Conservation (phyloP, 2,113 vertebrate species). For the Solea solea region DNA sequence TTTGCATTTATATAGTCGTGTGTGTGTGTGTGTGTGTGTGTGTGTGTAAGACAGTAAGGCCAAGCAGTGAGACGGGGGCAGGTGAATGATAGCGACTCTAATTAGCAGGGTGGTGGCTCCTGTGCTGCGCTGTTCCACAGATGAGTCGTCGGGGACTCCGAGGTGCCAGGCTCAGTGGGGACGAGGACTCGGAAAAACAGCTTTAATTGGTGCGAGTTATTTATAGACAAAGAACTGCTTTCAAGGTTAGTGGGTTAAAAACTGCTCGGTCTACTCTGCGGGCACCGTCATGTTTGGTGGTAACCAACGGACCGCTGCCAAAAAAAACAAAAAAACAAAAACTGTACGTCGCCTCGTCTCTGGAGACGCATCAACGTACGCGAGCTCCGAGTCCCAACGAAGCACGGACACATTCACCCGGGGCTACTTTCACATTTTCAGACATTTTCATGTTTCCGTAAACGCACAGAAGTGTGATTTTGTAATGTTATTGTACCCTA, state of each 20-base stretch:
- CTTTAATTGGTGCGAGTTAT: slow-evolving; percentile 82
- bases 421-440: no score
- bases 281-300: slow-evolving; percentile 68
- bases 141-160: slow-evolving; percentile 70
- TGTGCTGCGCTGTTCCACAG: slow-evolving; percentile 65
- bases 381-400: background rate
- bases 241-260: slow-evolving; percentile 79
- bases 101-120: slow-evolving; percentile 78
- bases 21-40: slow-evolving; percentile 1
- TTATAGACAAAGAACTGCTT: slow-evolving; percentile 78
- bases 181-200: slow-evolving; percentile 76
- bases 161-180: slow-evolving; percentile 70
- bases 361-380: slow-evolving; percentile 25
- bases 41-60: slow-evolving; percentile 27
- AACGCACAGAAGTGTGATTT: no score
- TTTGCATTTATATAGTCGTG: slow-evolving; percentile 24
- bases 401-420: background rate
- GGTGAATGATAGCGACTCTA: slow-evolving; percentile 78
- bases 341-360: slow-evolving; percentile 22
- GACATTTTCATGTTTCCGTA: no score
- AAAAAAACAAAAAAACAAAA: slow-evolving; percentile 45
- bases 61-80: slow-evolving; percentile 63
- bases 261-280: slow-evolving; percentile 63
- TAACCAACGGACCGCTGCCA: slow-evolving; percentile 63
- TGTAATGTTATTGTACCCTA: no score